Base-by-base conservation (phyloP, 2,113 vertebrate genomes). In the Megaptera novaeangliae region DNA sequence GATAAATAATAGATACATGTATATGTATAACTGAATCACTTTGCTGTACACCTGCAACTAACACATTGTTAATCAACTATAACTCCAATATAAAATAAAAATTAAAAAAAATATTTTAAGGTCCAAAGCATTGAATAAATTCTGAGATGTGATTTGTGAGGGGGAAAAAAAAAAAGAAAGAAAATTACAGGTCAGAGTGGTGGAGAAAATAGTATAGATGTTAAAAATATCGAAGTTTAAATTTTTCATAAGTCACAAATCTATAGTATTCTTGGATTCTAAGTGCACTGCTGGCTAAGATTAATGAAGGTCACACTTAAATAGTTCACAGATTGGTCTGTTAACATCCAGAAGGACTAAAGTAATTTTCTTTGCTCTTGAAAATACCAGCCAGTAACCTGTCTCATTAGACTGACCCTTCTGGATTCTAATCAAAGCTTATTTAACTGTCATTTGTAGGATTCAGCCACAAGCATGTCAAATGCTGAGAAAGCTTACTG, bases 351-450 rank as follows among this genome's bases (percentile, higher is more conserved):
- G 55, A 89, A 88, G 34, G 69, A 86, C n/a, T 92, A 23, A 63
- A 74, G 3, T 72, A 15, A 18, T 25, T 83, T 68, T 92, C 82
- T 39, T n/a, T 6, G 0, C 27, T 61, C 59, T 89, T 18, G 1
- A 94, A 97, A 96, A 94, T 74, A 83, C 46, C 46, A 91, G 59
- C 41, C 59, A 93, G 72, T 92, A 75, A 77, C 23, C n/a, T 86
- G 29, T 93, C 69, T 72, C 41, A 78, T 64, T 78, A 68, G 72
- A 88, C 25, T 57, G n/a, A 8, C 66, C 46, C 68, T 92, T 93
- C 63, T 88, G 91, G 55, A 80, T 85, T 68, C 34, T 74, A 55
- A 77, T 81, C 49, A 75, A 93, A 64, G 52, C 61, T 96, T 74
- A 57, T 64, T 72, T 85, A 66, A 86, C 36, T 78, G 12, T 81